Evolutionary conservation across 1,140 invertebrate genomes (phyloP), one percentile per base, ranked within the genome.

Genomic region (Zophobas morio): DNA sequence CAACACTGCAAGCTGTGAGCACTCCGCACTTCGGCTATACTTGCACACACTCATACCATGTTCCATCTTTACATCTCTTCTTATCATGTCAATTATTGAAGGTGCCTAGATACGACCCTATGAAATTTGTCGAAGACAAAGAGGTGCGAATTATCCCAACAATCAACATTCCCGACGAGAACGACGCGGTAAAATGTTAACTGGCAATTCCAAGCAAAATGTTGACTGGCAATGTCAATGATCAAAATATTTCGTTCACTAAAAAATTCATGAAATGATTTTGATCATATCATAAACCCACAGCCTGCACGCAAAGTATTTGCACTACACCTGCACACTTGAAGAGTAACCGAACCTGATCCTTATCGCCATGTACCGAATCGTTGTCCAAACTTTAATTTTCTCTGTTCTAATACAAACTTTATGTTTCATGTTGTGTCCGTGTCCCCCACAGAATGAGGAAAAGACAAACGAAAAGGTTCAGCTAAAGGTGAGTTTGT

Each of bases 51-150:
- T 46, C 42, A 46, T 46, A 60, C 54, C 33, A 60, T 36, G n/a
- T 39, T 35, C 37, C 6, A 60, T 6, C 2, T 35, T 8, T 37
- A 39, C 36, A 8, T 35, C 42, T 46, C 3, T 46, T 35, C 56
- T 60, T 60, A 60, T 39, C 6, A 39, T 35, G 36, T 35, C 36
- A 49, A 71, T 71, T 46, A 74, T 60, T 60, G 8, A 60, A 37
- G 72, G 72, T 74, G 8, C 72, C 42, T 57, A 75, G 77, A 71
- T 84, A 84, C 77, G 79, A 85, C 77, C 84, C 83, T 46, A 81
- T 85, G 84, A 80, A 77, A 73, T 84, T 75, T 81, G 77, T 82
- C 35, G 81, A 83, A 39, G 84, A 84, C 47, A 72, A 72, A n/a
- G 66, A 71, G 46, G 34, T 71, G 1, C 32, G 47, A 56, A 8